These are phyloP conservation scores for Xestia xanthographa DNA, from an alignment of 2,888 invertebrate genomes.

Conservation along the genomic window DNA sequence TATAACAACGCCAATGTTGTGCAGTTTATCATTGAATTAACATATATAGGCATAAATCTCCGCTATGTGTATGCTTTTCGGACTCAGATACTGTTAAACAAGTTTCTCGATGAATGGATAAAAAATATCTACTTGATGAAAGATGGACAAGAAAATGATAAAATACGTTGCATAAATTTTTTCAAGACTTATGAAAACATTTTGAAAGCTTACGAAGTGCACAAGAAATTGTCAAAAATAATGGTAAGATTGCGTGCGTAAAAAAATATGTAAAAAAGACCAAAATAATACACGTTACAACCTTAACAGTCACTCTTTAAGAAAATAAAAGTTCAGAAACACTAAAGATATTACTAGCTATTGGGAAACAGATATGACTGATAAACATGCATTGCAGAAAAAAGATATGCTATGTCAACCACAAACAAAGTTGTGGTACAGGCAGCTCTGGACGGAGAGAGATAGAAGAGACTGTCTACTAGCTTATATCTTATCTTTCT, in stretches of 20 bases:
- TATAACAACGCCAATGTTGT: not conserved
- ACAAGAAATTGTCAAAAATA: conserved; percentile 27
- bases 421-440: no score
- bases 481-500: not conserved
- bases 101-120: conserved; percentile 28
- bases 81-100: conserved; percentile 8
- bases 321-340: not conserved
- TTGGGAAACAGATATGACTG: not conserved
- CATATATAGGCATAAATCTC: not conserved
- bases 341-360: no score
- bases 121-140: not conserved
- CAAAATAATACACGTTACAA: not conserved
- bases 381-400: not conserved
- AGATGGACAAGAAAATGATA: not conserved
- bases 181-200: conserved; percentile 35
- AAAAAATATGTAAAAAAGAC: not conserved
- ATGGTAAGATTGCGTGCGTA: conserved; percentile 14
- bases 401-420: not conserved
- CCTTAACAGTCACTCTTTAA: not conserved
- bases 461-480: not conserved
- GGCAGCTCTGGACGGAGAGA: not conserved
- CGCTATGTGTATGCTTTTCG: not conserved
- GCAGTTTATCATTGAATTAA: not conserved
- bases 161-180: conserved; percentile 8
- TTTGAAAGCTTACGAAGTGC: conserved; percentile 28